A percentile compares a stretch with the other conserved stretches of the same genome.
These are phyloP conservation scores for Resseliella maxima DNA, from an alignment of 2,888 invertebrate species.

Conservation along the genomic window DNA sequence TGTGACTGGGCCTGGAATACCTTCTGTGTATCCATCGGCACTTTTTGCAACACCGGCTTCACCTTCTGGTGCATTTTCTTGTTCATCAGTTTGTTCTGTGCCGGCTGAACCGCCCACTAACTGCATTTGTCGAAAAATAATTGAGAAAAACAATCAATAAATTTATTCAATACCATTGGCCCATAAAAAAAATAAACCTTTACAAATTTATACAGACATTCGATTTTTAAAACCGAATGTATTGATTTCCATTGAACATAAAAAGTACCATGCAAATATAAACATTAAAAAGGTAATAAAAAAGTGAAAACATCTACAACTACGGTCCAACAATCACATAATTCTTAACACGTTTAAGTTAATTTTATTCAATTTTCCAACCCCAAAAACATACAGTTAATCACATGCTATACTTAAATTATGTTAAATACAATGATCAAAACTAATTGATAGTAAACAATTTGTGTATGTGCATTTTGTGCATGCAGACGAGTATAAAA, in stretches of 20 bases:
- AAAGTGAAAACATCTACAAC: no score
- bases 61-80: slow-evolving; percentile 70
- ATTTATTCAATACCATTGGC: not conserved
- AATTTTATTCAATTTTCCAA: not conserved
- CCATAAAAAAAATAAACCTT: no score
- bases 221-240: no score
- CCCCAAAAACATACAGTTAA: not conserved
- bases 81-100: slow-evolving; percentile 73
- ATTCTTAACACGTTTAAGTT: no score
- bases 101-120: slow-evolving; percentile 82
- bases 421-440: not conserved
- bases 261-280: no score
- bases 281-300: no score
- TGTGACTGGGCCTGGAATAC: slow-evolving; percentile 88
- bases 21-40: slow-evolving; percentile 78
- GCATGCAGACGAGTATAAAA: not conserved
- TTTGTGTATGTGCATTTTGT: slow-evolving; percentile 13
- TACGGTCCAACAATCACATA: no score
- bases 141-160: not conserved
- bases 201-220: no score
- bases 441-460: not conserved
- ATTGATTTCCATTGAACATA: no score
- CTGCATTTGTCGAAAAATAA: slow-evolving; percentile 68
- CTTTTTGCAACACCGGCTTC: slow-evolving; percentile 72
- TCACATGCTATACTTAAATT: not conserved